phyloP scores from a whole-genome alignment of 2,888 invertebrate genomes.

The Andricus quercusramuli region DNA sequence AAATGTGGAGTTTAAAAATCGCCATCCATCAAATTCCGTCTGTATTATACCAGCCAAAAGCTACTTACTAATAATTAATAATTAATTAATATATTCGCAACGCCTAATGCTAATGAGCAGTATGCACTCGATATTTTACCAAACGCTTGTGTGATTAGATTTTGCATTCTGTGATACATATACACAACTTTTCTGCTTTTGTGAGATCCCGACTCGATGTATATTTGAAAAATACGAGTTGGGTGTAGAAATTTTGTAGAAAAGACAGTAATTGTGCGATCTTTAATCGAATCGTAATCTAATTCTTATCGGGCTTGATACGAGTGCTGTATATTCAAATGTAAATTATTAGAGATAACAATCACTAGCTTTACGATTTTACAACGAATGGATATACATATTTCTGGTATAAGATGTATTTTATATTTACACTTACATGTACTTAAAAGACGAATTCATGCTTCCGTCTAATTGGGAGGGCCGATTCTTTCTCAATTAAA shows the following conservation, averaged over 20 bases:
- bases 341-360: slow-evolving; percentile 24
- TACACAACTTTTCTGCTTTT: slow-evolving; percentile 19
- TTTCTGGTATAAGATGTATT: not conserved
- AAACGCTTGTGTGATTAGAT: slow-evolving; percentile 41
- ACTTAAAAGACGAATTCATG: slow-evolving; percentile 10
- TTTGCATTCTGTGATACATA: slow-evolving; percentile 39
- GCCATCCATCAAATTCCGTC: slow-evolving; percentile 66
- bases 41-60: slow-evolving; percentile 50
- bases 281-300: slow-evolving; percentile 7
- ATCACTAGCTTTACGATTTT: slow-evolving; percentile 34
- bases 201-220: not conserved
- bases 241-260: not conserved
- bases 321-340: slow-evolving; percentile 27
- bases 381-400: slow-evolving; percentile 28
- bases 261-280: not conserved
- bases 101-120: slow-evolving; percentile 30
- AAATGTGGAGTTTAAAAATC: slow-evolving; percentile 47
- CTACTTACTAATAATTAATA: not conserved
- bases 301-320: slow-evolving; percentile 1
- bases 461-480: not conserved
- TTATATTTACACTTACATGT: slow-evolving; percentile 24
- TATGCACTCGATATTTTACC: slow-evolving; percentile 39
- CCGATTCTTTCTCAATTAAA: not conserved
- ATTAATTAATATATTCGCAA: slow-evolving; percentile 8
- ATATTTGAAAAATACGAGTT: slow-evolving; percentile 9